Conservation (phyloP, 2,888 invertebrate species). For the Hartigia nigra region DNA sequence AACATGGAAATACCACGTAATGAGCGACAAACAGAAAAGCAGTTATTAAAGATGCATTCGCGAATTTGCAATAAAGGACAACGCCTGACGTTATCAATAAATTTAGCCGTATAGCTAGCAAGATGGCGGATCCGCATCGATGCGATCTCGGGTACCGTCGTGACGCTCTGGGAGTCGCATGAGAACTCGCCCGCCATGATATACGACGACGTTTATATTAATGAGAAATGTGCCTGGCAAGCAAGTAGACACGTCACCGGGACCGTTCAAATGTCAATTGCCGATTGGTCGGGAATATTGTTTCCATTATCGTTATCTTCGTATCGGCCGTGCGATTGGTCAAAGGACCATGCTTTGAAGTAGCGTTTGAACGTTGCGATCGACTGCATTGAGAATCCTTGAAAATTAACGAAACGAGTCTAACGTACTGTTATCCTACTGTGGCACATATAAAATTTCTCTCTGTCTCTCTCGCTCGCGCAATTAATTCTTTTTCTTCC, state of each 20-base stretch:
- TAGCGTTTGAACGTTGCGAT: neutral
- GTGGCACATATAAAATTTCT: no score
- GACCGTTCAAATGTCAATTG: constrained; percentile 31
- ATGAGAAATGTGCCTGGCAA: constrained; percentile 43
- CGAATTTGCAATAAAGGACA: neutral
- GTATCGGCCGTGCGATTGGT: constrained; percentile 6
- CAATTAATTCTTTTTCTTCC: neutral
- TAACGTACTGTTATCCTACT: neutral
- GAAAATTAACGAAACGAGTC: neutral
- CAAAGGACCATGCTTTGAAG: neutral
- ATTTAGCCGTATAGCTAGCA: constrained; percentile 26
- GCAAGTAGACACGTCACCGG: constrained; percentile 35
- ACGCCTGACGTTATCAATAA: constrained; percentile 31
- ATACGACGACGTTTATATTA: constrained; percentile 52
- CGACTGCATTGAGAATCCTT: neutral
- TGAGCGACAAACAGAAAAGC: neutral
- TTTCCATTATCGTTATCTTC: constrained; percentile 29
- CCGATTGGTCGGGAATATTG: constrained; percentile 26
- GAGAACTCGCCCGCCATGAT: constrained; percentile 24
- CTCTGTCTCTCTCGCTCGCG: no score
- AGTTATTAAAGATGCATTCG: neutral
- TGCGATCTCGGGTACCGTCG: neutral
- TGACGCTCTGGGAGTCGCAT: neutral
- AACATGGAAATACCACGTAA: no score
- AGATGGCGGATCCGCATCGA: constrained; percentile 3